phyloP scores from a whole-genome alignment of 2,797 vertebrate species.

The Lindbergichthys nudifrons region DNA sequence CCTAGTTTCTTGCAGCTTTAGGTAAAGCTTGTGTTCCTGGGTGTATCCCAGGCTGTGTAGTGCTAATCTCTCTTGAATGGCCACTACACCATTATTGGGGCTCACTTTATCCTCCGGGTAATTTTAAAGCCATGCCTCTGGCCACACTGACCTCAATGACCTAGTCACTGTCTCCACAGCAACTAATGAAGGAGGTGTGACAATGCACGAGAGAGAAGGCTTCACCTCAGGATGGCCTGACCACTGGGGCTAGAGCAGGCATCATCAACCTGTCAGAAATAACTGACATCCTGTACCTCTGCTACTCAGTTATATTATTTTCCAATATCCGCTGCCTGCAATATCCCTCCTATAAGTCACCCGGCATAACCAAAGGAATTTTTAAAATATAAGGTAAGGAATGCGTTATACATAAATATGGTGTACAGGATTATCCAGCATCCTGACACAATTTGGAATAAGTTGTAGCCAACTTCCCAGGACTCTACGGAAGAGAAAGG shows the following conservation, averaged over 20 bases:
- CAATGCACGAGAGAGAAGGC: slow-evolving; percentile 72
- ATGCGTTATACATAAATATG: slow-evolving; percentile 45
- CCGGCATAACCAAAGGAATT: slow-evolving; percentile 55
- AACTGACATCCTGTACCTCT: slow-evolving; percentile 44
- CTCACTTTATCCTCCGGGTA: slow-evolving; percentile 71
- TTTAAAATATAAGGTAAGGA: slow-evolving; percentile 52
- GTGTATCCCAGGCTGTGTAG: slow-evolving; percentile 67
- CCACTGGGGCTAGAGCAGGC: slow-evolving; percentile 35
- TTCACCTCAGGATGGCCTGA: slow-evolving; percentile 59
- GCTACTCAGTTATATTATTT: slow-evolving; percentile 62
- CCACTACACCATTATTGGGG: slow-evolving; percentile 69
- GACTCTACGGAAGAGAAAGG: slow-evolving; percentile 72
- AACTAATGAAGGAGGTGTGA: slow-evolving; percentile 79
- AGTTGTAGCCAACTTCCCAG: slow-evolving; percentile 76
- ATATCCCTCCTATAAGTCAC: slow-evolving; percentile 2
- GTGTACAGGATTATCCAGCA: slow-evolving; percentile 56
- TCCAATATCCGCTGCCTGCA: slow-evolving; percentile 38
- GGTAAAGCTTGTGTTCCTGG: slow-evolving; percentile 61
- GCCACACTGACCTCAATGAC: slow-evolving; percentile 76
- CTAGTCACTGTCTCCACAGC: slow-evolving; percentile 81
- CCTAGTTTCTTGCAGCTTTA: slow-evolving; percentile 53
- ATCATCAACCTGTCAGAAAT: slow-evolving; percentile 46
- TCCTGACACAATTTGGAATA: slow-evolving; percentile 56
- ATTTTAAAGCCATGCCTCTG: slow-evolving; percentile 82
- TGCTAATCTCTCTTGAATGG: slow-evolving; percentile 75